Conservation (phyloP, 2,888 invertebrate genomes). For the Apamea monoglypha region DNA sequence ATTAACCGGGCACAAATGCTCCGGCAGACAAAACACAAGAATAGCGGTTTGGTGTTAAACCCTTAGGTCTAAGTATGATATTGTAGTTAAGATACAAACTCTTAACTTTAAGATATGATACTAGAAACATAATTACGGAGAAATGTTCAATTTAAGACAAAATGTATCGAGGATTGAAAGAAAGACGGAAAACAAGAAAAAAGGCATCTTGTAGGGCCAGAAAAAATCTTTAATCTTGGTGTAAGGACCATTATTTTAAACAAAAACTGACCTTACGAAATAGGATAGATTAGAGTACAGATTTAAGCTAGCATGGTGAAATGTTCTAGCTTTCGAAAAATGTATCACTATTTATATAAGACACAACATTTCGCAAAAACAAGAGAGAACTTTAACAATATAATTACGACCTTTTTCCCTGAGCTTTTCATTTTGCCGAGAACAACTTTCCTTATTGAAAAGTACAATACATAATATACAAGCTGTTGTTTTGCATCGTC, state of each 20-base stretch:
- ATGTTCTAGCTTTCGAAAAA: too few species aligned
- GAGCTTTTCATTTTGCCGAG: too few species aligned
- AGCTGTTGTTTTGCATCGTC: too few species aligned
- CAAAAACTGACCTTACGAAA: neutral
- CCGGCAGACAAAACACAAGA: too few species aligned
- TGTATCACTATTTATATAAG: too few species aligned
- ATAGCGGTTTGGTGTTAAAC: neutral
- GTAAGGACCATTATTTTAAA: neutral
- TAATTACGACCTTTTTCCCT: neutral
- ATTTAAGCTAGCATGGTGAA: neutral
- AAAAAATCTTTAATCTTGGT: too few species aligned
- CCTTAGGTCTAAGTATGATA: neutral
- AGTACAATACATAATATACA: conserved; percentile 17
- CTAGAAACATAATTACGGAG: neutral
- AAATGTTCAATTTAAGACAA: neutral
- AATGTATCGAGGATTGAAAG: neutral
- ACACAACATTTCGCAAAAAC: too few species aligned
- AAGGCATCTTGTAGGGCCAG: neutral
- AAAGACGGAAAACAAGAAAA: neutral
- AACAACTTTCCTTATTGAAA: conserved; percentile 20
- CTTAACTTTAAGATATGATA: neutral
- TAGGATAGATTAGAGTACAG: neutral
- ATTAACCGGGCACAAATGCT: too few species aligned
- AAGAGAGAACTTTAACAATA: conserved; percentile 28
- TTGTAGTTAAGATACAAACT: neutral